A percentile compares a stretch with the other conserved stretches of the same genome.
Evolutionary conservation across 2,113 vertebrate species (phyloP).

Genomic region (Nipponia nippon): DNA sequence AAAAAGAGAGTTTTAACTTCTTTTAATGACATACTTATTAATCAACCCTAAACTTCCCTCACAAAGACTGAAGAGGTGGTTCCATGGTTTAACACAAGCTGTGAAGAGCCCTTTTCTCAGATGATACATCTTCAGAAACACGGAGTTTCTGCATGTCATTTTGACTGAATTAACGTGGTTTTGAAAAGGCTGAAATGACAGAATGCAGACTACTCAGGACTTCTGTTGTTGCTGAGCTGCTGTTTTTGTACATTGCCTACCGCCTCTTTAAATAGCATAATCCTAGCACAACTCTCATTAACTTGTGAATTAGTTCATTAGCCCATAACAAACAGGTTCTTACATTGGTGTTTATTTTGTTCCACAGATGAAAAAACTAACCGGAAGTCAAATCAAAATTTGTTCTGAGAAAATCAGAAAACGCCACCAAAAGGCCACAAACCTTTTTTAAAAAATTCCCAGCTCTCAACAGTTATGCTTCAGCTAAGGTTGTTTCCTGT

Average conservation of each 20-base stretch:
- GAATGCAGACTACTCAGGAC: background rate
- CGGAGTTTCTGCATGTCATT: background rate
- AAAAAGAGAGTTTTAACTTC: background rate
- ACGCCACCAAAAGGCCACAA: background rate
- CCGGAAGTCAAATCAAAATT: background rate
- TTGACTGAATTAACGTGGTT: background rate
- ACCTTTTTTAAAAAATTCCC: background rate
- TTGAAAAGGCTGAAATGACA: background rate
- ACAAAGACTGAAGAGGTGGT: background rate
- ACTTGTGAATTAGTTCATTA: conserved; percentile 10
- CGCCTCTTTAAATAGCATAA: background rate
- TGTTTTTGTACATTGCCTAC: background rate
- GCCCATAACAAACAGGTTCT: background rate
- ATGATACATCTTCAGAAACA: background rate
- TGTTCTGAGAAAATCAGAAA: background rate
- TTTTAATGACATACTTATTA: background rate
- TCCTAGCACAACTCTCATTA: background rate
- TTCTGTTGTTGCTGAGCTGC: background rate
- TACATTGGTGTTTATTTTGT: background rate
- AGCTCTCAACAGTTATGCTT: background rate
- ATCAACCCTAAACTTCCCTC: background rate
- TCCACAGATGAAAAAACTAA: background rate
- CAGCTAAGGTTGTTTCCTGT: background rate
- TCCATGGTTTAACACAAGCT: accelerated
- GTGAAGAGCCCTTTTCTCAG: background rate